Evolutionary conservation across 2,797 vertebrate species (phyloP), one percentile per base, ranked within the genome.

Genomic region (Argya squamiceps): DNA sequence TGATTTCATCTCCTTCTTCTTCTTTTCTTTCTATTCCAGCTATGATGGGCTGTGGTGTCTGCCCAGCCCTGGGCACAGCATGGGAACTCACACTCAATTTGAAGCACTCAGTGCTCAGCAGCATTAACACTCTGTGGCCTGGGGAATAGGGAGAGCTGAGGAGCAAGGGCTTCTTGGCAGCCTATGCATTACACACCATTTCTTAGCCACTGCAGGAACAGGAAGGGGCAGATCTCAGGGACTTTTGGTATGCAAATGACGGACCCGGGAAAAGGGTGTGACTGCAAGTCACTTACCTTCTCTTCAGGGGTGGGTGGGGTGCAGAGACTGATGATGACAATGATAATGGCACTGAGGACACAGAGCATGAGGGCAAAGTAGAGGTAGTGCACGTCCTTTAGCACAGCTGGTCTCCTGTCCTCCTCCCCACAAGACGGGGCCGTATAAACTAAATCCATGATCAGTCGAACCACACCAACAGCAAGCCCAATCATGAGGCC

Each of bases 321-420:
- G 91, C 97, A 98, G 88, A 99, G 96, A 84, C 99, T 99, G 92
- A 99, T 60, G 1, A 85, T 60, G 58, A 97, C 15, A 6, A 98
- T 99, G 93, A 98, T 62, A 3, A 98, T 21, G 4, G 95, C 96
- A 2, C 98, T 98, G 80, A 99, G 67, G 70, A 53, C 97, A 9
- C 98, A 98, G 69, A 99, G 98, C 58, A 99, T 97, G 39, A 99
- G 97, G 10, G 99, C 99, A n/a, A 99, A 99, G 98, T 99, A 99
- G 73, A 99, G 98, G 95, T 99, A 99, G 96, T 99, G 99, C 70
- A 99, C 95, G 11, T 99, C 92, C 92, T 98, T 98, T 52, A 99
- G 89, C 60, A 99, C 12, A 3, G 98, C 87, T 2, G 99, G 99
- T 15, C 99, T 98, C 5, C 1, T 67, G 97, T 99, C 99, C 56